Evolutionary conservation across 2,113 vertebrate genomes (phyloP).

Genomic region (Hirundichthys speculiger): DNA sequence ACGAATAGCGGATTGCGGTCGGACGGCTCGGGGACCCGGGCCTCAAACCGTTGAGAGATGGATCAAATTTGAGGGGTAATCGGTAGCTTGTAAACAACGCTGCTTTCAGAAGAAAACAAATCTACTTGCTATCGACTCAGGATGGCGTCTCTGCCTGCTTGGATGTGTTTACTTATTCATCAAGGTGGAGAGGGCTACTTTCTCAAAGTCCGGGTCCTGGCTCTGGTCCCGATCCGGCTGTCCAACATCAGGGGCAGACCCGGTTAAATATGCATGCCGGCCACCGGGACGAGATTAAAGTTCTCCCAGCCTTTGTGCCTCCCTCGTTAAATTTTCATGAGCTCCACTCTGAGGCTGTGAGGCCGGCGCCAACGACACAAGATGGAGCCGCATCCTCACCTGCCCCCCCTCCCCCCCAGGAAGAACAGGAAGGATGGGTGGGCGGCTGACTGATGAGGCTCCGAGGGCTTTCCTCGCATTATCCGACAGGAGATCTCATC

Average conservation of each 20-base stretch:
- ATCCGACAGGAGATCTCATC: neutral
- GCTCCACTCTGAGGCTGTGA: constrained; percentile 22
- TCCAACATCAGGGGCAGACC: constrained; percentile 56
- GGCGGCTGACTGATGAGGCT: neutral
- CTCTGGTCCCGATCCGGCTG: constrained; percentile 59
- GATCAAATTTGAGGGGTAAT: constrained; percentile 66
- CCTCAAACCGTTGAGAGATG: constrained; percentile 40
- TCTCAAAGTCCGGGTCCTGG: constrained; percentile 50
- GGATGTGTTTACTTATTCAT: constrained; percentile 78
- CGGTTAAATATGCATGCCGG: constrained; percentile 76
- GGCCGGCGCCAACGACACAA: constrained; percentile 14
- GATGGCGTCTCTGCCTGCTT: constrained; percentile 53
- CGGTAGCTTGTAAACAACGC: constrained; percentile 62
- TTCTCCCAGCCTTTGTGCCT: constrained; percentile 59
- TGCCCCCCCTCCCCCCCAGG: neutral
- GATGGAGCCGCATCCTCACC: constrained; percentile 19
- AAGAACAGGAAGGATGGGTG: neutral
- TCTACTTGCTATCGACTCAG: constrained; percentile 64
- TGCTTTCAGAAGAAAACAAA: constrained; percentile 70
- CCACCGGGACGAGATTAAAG: constrained; percentile 63
- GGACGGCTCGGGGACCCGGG: neutral
- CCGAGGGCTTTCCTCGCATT: neutral
- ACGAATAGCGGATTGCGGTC: constrained; percentile 2
- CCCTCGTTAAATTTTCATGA: constrained; percentile 75
- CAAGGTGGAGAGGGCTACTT: constrained; percentile 36